These are phyloP conservation scores for Mesorhabditis sp. DNA, from an alignment of 2,888 invertebrate species.

Conservation along the genomic window DNA sequence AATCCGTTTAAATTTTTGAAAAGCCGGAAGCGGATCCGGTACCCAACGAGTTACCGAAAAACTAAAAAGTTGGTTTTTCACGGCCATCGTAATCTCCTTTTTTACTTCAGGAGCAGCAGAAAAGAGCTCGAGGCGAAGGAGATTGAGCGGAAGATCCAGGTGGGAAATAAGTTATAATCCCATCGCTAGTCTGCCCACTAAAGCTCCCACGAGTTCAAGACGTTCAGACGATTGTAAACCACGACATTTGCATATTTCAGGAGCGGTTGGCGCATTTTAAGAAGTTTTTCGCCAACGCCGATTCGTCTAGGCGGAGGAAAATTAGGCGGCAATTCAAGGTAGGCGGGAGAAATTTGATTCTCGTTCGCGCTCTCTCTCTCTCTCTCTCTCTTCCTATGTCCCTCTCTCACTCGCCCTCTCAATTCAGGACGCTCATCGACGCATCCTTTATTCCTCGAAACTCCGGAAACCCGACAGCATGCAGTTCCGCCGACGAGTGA, in stretches of 20 bases:
- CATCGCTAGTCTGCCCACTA: too few species aligned
- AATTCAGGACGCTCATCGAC: neutral
- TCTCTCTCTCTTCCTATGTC: too few species aligned
- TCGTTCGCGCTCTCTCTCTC: too few species aligned
- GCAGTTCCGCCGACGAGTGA: constrained; percentile 17
- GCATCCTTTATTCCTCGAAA: neutral
- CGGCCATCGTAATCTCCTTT: too few species aligned
- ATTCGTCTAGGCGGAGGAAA: neutral
- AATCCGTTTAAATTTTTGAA: neutral
- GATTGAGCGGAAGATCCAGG: constrained; percentile 2
- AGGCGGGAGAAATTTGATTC: neutral
- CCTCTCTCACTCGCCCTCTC: neutral
- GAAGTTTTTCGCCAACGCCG: neutral
- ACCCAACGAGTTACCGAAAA: neutral
- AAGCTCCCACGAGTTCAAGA: too few species aligned
- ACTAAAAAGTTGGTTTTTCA: neutral
- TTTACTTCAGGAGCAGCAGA: neutral
- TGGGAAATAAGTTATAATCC: neutral
- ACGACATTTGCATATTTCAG: neutral
- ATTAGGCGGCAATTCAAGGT: neutral
- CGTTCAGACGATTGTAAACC: too few species aligned
- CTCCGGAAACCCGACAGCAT: neutral
- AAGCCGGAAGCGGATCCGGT: neutral
- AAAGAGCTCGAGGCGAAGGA: constrained; percentile 1
- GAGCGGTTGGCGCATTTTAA: neutral